Conservation (phyloP, 2,888 invertebrate species). For the Ophioninae sp. region DNA sequence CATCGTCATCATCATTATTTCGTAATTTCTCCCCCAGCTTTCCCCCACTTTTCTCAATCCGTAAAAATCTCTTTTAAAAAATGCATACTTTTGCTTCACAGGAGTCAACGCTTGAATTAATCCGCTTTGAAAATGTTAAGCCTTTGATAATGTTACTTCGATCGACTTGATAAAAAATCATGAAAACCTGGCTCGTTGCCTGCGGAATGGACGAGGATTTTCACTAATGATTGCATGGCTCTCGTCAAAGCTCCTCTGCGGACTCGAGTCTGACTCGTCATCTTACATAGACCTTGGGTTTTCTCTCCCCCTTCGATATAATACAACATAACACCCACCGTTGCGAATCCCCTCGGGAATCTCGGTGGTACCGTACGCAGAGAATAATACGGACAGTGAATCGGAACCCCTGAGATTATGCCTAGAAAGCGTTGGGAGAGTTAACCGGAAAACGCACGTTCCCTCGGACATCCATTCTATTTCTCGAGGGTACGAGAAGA, state of each 20-base stretch:
- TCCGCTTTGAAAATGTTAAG: too few relatives aligned
- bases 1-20: too few relatives aligned
- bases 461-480: constrained; percentile 22
- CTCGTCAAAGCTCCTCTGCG: neutral
- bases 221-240: neutral
- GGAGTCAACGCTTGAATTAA: too few relatives aligned
- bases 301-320: constrained; percentile 21
- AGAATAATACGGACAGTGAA: constrained; percentile 45
- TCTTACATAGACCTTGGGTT: constrained; percentile 30
- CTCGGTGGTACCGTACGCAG: constrained; percentile 28
- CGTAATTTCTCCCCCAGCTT: too few relatives aligned
- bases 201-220: neutral
- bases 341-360: constrained; percentile 51
- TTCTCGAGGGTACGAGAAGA: constrained; percentile 12
- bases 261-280: constrained; percentile 10
- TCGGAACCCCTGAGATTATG: constrained; percentile 46
- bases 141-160: neutral
- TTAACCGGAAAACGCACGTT: constrained; percentile 10
- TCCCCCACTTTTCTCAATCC: too few relatives aligned
- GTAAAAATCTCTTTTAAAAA: too few relatives aligned
- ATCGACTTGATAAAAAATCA: neutral
- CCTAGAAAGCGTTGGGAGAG: constrained; percentile 41
- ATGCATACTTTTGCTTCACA: too few relatives aligned
- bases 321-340: constrained; percentile 8
- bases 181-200: neutral